Conservation (phyloP, 2,797 vertebrate genomes). For the Steatocranus sp. region DNA sequence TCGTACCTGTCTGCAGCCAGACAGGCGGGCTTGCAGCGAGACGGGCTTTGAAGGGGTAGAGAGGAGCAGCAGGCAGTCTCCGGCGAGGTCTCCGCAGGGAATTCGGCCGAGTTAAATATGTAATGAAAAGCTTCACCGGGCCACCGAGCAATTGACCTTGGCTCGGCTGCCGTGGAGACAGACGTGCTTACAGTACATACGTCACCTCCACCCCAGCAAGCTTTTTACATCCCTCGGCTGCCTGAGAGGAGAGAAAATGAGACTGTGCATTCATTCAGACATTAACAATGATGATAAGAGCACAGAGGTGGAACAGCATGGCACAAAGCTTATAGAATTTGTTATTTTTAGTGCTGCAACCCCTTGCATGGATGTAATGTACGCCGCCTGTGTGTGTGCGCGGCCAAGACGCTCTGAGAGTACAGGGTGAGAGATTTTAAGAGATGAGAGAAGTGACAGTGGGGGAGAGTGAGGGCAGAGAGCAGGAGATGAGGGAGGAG, state of each 20-base stretch:
- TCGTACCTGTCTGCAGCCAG: constrained; percentile 21
- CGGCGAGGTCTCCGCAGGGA: constrained; percentile 26
- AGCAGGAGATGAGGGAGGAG: not conserved
- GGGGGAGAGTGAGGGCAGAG: constrained; percentile 36
- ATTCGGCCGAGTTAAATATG: constrained; percentile 45
- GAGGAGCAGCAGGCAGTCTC: not conserved
- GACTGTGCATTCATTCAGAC: constrained; percentile 31
- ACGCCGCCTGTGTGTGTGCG: not conserved
- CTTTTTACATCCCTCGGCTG: constrained; percentile 26
- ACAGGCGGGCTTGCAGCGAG: not conserved
- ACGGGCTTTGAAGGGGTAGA: not conserved
- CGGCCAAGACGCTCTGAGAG: not conserved
- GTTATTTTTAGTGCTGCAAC: not conserved
- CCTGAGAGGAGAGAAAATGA: constrained; percentile 18
- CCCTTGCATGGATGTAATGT: not conserved
- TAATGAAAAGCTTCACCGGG: constrained; percentile 47
- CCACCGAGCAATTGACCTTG: constrained; percentile 57
- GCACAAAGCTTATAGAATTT: not conserved
- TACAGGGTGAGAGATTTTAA: constrained; percentile 33
- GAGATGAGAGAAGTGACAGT: constrained; percentile 51
- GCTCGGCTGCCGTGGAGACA: constrained; percentile 32
- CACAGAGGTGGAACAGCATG: constrained; percentile 1
- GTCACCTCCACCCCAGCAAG: constrained; percentile 27
- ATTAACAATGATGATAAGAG: constrained; percentile 41
- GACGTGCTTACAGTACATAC: constrained; percentile 37